A percentile compares a stretch with the other conserved stretches of the same genome.
Conservation (phyloP, 2,888 invertebrate species). For the Halictus quadricinctus region DNA sequence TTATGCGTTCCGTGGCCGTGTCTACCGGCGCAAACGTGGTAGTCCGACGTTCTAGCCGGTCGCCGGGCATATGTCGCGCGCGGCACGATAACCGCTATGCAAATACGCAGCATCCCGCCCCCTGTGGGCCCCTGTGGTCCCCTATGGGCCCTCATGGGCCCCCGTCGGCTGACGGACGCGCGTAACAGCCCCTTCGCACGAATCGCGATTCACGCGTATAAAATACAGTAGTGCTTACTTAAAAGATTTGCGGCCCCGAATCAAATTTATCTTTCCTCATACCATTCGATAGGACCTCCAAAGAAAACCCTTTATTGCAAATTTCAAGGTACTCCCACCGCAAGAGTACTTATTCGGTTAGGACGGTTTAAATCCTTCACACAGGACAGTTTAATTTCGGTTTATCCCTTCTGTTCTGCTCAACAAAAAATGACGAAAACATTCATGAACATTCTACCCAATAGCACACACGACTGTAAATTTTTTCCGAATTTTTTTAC, state of each 20-base stretch:
- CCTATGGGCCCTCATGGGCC: background rate
- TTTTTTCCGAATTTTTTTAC: too few species aligned
- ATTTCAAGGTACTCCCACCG: background rate
- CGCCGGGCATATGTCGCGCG: constrained; percentile 62
- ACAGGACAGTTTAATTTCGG: too few species aligned
- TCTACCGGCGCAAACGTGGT: constrained; percentile 61
- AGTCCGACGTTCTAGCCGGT: constrained; percentile 50
- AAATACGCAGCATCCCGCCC: constrained; percentile 61
- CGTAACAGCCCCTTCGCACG: background rate
- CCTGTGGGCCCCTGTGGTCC: background rate
- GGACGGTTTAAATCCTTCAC: too few species aligned
- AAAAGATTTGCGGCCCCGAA: background rate
- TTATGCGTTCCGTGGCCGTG: constrained; percentile 70
- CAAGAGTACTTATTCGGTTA: too few species aligned
- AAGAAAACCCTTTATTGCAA: background rate
- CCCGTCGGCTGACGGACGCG: constrained; percentile 34
- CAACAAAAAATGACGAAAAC: background rate
- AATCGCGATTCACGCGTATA: background rate
- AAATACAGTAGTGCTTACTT: background rate
- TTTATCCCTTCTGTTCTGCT: background rate
- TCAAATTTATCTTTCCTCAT: background rate
- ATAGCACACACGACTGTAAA: background rate
- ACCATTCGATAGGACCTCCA: too few species aligned
- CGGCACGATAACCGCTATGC: constrained; percentile 71
- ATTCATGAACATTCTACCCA: background rate